phyloP scores from a whole-genome alignment of 2,797 vertebrate species.

The Myotis planiceps region DNA sequence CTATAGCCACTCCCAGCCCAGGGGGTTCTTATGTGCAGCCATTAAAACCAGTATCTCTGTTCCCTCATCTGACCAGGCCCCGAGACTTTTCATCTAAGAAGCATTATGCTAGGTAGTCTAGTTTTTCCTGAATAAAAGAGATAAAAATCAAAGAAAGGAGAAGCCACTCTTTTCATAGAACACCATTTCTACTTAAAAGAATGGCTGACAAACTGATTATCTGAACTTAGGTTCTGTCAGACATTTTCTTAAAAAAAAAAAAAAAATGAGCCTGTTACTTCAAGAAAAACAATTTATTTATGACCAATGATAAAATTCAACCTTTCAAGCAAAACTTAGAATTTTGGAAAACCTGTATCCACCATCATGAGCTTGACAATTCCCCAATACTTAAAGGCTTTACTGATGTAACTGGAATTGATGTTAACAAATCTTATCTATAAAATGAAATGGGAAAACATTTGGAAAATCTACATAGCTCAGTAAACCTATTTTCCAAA shows the following conservation, averaged over 20 bases:
- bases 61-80: not conserved
- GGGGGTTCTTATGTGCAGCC: not conserved
- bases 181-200: constrained; percentile 48
- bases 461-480: constrained; percentile 14
- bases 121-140: constrained; percentile 1
- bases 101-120: constrained; percentile 6
- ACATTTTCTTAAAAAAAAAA: constrained; percentile 43
- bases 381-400: constrained; percentile 37
- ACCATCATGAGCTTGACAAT: not conserved
- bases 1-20: not conserved
- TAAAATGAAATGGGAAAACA: constrained; percentile 41
- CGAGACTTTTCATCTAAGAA: constrained; percentile 26
- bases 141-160: constrained; percentile 40
- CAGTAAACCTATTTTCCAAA: constrained; percentile 26
- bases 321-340: constrained; percentile 39
- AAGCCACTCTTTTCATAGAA: not conserved
- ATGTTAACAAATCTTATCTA: constrained; percentile 29
- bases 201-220: not conserved
- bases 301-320: constrained; percentile 40
- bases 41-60: constrained; percentile 1
- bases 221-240: not conserved
- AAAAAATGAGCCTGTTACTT: not conserved
- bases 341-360: constrained; percentile 29
- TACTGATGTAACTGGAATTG: not conserved
- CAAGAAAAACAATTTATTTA: constrained; percentile 54